These are phyloP conservation scores for Lampris megalopsis DNA, from an alignment of 2,113 vertebrate genomes.

Conservation along the genomic window DNA sequence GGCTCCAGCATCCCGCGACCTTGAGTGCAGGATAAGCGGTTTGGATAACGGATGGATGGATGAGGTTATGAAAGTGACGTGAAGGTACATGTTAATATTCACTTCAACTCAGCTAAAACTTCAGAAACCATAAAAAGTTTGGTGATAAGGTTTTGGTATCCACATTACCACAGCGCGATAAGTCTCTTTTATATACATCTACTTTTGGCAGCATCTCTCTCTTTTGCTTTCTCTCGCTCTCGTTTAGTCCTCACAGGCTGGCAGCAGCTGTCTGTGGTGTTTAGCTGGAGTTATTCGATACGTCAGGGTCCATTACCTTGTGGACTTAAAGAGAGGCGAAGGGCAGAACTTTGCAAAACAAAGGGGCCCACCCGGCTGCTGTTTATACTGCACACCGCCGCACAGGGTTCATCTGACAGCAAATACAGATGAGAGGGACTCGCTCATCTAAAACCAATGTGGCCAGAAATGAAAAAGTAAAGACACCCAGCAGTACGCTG, in stretches of 20 bases:
- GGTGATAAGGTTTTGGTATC: too few species aligned
- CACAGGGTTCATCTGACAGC: not conserved
- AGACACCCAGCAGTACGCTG: too few species aligned
- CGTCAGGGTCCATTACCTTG: not conserved
- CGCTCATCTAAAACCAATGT: not conserved
- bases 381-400: not conserved
- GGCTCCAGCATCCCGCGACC: too few species aligned
- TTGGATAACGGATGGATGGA: too few species aligned
- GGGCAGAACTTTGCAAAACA: not conserved
- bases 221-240: not conserved
- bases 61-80: too few species aligned
- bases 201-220: not conserved
- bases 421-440: not conserved
- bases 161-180: not conserved
- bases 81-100: too few species aligned
- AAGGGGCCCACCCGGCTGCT: not conserved
- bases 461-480: not conserved
- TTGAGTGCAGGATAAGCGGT: too few species aligned
- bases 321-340: not conserved
- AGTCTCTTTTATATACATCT: not conserved
- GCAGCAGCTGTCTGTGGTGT: slow-evolving; percentile 15
- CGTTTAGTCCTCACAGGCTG: not conserved
- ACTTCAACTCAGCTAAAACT: too few species aligned
- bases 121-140: too few species aligned
- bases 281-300: slow-evolving; percentile 23